Evolutionary conservation across 2,113 vertebrate genomes (phyloP), one percentile per base, ranked within the genome.

Genomic region (Colius striatus): DNA sequence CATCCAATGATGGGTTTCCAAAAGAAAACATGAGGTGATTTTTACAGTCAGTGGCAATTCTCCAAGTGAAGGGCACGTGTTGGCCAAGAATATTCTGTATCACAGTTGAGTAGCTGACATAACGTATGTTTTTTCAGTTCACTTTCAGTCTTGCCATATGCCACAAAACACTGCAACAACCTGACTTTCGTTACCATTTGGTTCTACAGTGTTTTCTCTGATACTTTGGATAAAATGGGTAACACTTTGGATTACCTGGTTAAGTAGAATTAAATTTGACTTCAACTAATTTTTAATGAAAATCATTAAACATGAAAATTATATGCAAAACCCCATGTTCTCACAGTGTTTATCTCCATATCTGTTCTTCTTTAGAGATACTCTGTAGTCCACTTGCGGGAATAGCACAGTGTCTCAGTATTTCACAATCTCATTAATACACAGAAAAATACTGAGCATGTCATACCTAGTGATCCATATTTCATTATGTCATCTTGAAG

Each of bases 121-220:
- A 96, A 93, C 83, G 78, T 97, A 97, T 96, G 96, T 87, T 89
- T 97, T 12, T 94, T 96, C 84, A 84, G 91, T 95, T 97, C 95
- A 94, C 91, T 97, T 94, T 74, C 96, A 97, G 97, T 79, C 90
- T 94, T 96, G 90, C 97, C 96, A 94, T 97, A 97, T 97, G 97
- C 92, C 93, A 93, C 92, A 89, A 91, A 97, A 96, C 87, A 80
- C 88, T 97, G 78, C 86, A 82, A 54, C 88, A 94, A 90, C 84
- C 92, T 96, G 92, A 94, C 77, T 96, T 97, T 55, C 72, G 91
- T 91, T 58, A 16, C 73, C 34, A 0, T 84, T 94, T 54, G 77
- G 34, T 92, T 95, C 79, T 80, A n/a, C 43, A 21, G 25, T 16
- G 41, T 62, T 90, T 84, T 76, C 58, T 92, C 34, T 13, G 45